Conservation (phyloP, 1,140 invertebrate genomes). For the Cherax destructor region DNA sequence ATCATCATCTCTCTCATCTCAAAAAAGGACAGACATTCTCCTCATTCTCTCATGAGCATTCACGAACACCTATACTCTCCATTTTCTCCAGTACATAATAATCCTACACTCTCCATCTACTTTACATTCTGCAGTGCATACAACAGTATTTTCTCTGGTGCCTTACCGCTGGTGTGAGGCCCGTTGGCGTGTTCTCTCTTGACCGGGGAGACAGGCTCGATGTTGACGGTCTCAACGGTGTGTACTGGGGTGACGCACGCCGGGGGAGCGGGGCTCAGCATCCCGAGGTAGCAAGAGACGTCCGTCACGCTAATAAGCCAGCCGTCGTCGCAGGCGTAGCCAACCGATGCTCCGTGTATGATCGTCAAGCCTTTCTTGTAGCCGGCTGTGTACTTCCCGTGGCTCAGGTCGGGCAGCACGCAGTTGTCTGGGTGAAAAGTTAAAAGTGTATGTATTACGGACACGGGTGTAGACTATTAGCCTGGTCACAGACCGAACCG, state of each 20-base stretch:
- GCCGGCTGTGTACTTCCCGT: slow-evolving; percentile 85
- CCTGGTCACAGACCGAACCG: too few relatives aligned
- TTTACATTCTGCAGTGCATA: too few relatives aligned
- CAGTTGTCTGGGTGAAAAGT: slow-evolving; percentile 80
- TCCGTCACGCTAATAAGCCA: slow-evolving; percentile 59
- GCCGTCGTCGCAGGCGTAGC: slow-evolving; percentile 74
- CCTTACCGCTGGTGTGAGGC: not conserved
- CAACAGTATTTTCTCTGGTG: too few relatives aligned
- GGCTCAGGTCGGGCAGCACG: slow-evolving; percentile 82
- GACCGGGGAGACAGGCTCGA: slow-evolving; percentile 48
- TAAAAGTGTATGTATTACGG: too few relatives aligned
- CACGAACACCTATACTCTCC: too few relatives aligned
- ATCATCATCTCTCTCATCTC: too few relatives aligned
- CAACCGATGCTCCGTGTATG: slow-evolving; percentile 82
- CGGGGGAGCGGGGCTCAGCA: slow-evolving; percentile 80
- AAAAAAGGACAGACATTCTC: too few relatives aligned
- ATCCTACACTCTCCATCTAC: too few relatives aligned
- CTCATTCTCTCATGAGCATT: too few relatives aligned
- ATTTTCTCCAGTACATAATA: too few relatives aligned
- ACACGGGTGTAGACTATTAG: too few relatives aligned
- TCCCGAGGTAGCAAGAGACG: slow-evolving; percentile 83
- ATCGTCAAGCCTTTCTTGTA: slow-evolving; percentile 86
- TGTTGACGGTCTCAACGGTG: slow-evolving; percentile 57
- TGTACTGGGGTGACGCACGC: slow-evolving; percentile 75
- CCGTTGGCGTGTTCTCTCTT: slow-evolving; percentile 3